Percentiles rank a stretch among this genome's conserved stretches.
These are phyloP conservation scores for Ammodytes dubius DNA, from an alignment of 2,113 vertebrate species.

Conservation along the genomic window DNA sequence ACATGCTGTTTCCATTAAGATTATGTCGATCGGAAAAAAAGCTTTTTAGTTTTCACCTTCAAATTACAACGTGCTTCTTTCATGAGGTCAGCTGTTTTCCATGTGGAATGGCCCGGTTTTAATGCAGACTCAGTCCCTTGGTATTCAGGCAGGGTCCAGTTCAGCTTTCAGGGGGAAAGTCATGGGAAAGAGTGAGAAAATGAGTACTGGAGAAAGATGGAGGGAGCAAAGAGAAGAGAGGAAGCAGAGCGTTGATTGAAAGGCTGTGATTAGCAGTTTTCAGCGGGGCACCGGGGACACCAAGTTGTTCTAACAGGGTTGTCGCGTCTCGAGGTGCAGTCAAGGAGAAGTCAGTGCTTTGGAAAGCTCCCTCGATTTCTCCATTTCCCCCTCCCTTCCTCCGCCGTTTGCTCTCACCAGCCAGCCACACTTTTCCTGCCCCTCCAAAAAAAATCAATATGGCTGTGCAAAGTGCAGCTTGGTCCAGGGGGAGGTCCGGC, in stretches of 20 bases:
- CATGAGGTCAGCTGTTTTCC: constrained; percentile 82
- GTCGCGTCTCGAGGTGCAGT: constrained; percentile 78
- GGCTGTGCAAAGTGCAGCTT: constrained; percentile 83
- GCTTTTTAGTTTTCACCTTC: constrained; percentile 84
- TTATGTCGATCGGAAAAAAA: constrained; percentile 72
- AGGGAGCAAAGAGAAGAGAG: constrained; percentile 38
- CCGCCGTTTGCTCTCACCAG: constrained; percentile 46
- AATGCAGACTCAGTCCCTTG: constrained; percentile 76
- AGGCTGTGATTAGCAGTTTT: constrained; percentile 82
- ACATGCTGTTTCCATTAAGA: constrained; percentile 82
- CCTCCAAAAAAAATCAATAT: constrained; percentile 86
- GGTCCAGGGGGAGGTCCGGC: constrained; percentile 73
- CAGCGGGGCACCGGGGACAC: constrained; percentile 58
- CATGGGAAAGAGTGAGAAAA: constrained; percentile 53
- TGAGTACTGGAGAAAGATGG: constrained; percentile 37
- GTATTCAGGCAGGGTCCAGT: constrained; percentile 66
- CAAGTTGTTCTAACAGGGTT: constrained; percentile 74
- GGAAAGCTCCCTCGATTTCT: constrained; percentile 70
- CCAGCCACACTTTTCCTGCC: constrained; percentile 71
- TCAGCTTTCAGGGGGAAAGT: constrained; percentile 37
- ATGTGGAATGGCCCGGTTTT: constrained; percentile 71
- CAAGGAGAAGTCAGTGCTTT: constrained; percentile 84
- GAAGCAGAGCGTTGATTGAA: constrained; percentile 77
- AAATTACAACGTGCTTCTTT: constrained; percentile 81
- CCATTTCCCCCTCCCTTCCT: constrained; percentile 42